Conservation (phyloP, 2,113 vertebrate species). For the Zosterops pallidus region DNA sequence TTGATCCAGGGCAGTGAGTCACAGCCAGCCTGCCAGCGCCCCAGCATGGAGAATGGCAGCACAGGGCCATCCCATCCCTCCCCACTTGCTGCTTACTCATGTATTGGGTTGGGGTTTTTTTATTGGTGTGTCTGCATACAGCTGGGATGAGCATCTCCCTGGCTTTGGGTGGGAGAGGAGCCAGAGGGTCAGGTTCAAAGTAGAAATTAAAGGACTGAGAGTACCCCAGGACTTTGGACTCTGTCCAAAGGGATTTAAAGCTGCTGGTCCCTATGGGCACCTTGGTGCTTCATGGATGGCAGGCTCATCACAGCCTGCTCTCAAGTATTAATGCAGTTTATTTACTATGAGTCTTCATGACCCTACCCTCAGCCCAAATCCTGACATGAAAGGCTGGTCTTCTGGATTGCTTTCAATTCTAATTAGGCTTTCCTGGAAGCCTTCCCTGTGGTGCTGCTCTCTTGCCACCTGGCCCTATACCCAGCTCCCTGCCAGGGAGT, state of each 20-base stretch:
- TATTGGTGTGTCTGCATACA: not conserved
- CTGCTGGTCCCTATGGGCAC: not conserved
- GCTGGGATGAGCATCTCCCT: not conserved
- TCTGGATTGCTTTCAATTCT: not conserved
- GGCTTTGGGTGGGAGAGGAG: not conserved
- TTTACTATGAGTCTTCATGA: not conserved
- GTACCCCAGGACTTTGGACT: not conserved
- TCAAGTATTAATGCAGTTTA: not conserved
- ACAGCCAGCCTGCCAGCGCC: not conserved
- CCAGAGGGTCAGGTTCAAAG: not conserved
- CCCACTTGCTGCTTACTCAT: not conserved
- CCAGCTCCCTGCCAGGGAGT: not conserved
- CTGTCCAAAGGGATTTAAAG: not conserved
- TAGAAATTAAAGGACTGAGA: not conserved
- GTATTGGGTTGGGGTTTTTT: not conserved
- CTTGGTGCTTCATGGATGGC: not conserved
- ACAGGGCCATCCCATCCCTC: not conserved
- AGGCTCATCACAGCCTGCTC: not conserved
- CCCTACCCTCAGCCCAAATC: not conserved
- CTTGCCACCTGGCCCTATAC: not conserved
- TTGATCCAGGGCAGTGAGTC: not conserved
- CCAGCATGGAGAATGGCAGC: not conserved
- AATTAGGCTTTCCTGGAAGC: not conserved
- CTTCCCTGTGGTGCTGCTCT: not conserved
- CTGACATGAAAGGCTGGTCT: accelerated